phyloP scores from a whole-genome alignment of 1,140 invertebrate genomes.

The Drosophila nebulosa region DNA sequence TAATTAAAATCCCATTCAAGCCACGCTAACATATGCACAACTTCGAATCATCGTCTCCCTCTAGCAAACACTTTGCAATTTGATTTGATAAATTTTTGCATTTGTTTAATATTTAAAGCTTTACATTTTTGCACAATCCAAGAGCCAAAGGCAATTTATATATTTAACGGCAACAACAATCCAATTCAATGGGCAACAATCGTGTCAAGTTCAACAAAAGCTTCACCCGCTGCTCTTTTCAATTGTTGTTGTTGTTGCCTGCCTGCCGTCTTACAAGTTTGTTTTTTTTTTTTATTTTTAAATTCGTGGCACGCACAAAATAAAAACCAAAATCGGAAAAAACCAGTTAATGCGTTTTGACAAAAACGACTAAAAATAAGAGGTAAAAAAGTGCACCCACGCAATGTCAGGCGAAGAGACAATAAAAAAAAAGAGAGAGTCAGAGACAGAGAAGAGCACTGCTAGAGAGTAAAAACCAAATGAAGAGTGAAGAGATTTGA shows the following conservation, averaged over 20 bases:
- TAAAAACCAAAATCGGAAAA: constrained; percentile 22
- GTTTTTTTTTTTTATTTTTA: constrained; percentile 29
- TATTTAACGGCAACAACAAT: constrained; percentile 36
- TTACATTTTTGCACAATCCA: constrained; percentile 59
- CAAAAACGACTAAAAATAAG: constrained; percentile 19
- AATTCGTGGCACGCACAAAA: constrained; percentile 65
- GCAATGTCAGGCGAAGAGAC: constrained; percentile 29
- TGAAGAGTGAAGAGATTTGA: background rate
- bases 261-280: constrained; percentile 48
- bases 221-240: constrained; percentile 55
- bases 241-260: constrained; percentile 47
- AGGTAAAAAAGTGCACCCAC: constrained; percentile 56
- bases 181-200: constrained; percentile 51
- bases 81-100: constrained; percentile 21
- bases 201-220: constrained; percentile 76
- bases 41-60: background rate
- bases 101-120: constrained; percentile 63
- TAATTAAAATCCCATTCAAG: background rate
- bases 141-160: constrained; percentile 49
- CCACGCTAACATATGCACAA: background rate
- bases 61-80: background rate
- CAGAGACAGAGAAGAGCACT: background rate
- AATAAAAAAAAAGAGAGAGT: constrained; percentile 4
- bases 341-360: constrained; percentile 68
- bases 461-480: background rate